Evolutionary conservation across 2,113 vertebrate genomes (phyloP).

Genomic region (Mixornis gularis): DNA sequence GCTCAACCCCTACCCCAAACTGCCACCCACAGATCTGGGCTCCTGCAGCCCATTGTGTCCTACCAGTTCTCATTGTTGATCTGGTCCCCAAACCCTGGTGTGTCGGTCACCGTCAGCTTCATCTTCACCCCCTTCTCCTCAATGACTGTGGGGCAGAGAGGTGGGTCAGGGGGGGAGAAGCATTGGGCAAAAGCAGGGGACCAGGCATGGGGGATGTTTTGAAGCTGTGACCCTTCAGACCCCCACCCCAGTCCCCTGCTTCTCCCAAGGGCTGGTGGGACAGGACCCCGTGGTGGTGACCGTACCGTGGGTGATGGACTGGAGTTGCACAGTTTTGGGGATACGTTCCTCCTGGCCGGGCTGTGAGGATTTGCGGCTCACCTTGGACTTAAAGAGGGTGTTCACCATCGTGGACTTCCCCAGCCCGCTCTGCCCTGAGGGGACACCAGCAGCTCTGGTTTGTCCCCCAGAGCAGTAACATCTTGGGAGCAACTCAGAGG

Average conservation of each 20-base stretch:
- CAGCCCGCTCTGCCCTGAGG: slow-evolving; percentile 89
- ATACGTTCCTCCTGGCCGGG: slow-evolving; percentile 69
- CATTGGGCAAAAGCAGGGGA: background rate
- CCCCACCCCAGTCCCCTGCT: background rate
- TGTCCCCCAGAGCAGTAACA: background rate
- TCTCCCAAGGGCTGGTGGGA: background rate
- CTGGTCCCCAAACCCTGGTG: slow-evolving; percentile 86
- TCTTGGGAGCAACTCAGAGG: background rate
- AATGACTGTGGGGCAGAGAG: slow-evolving; percentile 67
- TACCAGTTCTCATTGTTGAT: slow-evolving; percentile 91
- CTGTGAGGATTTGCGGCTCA: slow-evolving; percentile 80
- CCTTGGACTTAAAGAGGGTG: slow-evolving; percentile 95
- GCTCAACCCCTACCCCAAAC: background rate
- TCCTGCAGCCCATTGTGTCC: background rate
- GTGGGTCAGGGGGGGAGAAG: background rate
- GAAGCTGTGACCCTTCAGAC: background rate
- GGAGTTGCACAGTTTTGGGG: slow-evolving; percentile 85
- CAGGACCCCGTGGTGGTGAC: rapidly evolving
- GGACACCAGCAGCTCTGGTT: background rate
- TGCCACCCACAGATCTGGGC: background rate
- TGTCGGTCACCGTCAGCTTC: slow-evolving; percentile 87
- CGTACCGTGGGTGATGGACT: slow-evolving; percentile 87
- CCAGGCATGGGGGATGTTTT: too few species aligned
- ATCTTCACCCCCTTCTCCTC: slow-evolving; percentile 87
- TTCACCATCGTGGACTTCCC: slow-evolving; percentile 97